Evolutionary conservation across 2,113 vertebrate species (phyloP), one percentile per base, ranked within the genome.

Genomic region (Promerops cafer): DNA sequence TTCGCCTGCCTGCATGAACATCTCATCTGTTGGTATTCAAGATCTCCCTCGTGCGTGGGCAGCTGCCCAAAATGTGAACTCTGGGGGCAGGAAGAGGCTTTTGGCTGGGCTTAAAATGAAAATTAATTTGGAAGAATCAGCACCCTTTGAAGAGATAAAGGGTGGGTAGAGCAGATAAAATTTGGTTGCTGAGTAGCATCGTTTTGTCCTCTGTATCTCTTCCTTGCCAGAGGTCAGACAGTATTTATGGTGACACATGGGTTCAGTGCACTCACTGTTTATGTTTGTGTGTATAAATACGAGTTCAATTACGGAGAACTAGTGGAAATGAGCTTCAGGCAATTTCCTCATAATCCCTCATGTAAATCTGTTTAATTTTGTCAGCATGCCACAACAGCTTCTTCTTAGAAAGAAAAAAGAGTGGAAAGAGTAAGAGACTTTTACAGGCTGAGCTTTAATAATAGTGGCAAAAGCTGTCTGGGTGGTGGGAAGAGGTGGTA

Each of bases 271-370:
- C 76, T 96, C 22, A 5, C 71, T 95, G 79, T 88, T 95, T 79
- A 63, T 94, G 28, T 90, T 90, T 96, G 80, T 90, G 90, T 90
- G 50, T 77, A 80, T 90, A 94, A 94, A 91, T 65, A 88, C 16
- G 23, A 96, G 92, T 37, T 91, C 94, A 95, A 92, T 96, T 96
- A 96, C 0, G 4, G 90, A 66, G 93, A 93, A 45, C 72, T 75
- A 89, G 86, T 95, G 69, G 93, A 92, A 97, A 94, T 56, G 85
- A 96, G 93, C 95, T 94, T 50, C 90, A 94, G 96, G 93, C 93
- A 93, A 88, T 95, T 96, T 94, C 93, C 95, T 95, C 76, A 35
- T 93, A 94, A 96, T 96, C 93, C 92, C 86, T 89, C 15, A 63
- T 11, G 65, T 94, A 92, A 95, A 96, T 95, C 77, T 96, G 90